These are phyloP conservation scores for Eurytoma californica DNA, from an alignment of 2,888 invertebrate genomes.

Conservation along the genomic window DNA sequence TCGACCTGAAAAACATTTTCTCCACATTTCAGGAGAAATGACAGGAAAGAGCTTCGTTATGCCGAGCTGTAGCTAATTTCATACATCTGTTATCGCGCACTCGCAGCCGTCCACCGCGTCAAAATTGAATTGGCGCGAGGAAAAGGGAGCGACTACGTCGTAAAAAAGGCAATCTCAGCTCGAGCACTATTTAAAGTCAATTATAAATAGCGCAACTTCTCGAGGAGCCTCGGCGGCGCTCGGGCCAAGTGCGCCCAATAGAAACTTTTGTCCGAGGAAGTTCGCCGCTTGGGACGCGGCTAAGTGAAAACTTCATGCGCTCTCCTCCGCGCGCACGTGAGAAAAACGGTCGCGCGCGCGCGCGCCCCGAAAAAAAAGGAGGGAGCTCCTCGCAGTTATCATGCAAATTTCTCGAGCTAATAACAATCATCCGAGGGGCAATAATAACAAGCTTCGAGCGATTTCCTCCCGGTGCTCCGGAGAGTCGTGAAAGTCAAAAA, in stretches of 20 bases:
- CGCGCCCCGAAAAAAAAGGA: background rate
- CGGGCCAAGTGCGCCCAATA: conserved; percentile 17
- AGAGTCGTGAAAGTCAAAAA: conserved; percentile 48
- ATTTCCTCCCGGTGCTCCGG: conserved; percentile 3
- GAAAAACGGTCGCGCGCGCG: conserved; percentile 14
- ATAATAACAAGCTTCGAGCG: conserved; percentile 39
- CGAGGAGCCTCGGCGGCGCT: conserved; percentile 19
- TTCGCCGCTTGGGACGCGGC: conserved; percentile 8
- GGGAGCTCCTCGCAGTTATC: conserved; percentile 31
- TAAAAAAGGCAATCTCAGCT: conserved; percentile 36
- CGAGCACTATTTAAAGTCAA: conserved; percentile 42
- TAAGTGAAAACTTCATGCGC: conserved; percentile 31
- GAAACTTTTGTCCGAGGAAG: conserved; percentile 42
- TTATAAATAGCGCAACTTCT: conserved; percentile 42
- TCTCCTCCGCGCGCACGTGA: conserved; percentile 5
- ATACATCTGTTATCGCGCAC: no score
- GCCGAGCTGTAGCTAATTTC: no score
- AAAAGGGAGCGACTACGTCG: background rate
- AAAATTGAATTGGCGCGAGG: background rate
- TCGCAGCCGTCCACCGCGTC: no score
- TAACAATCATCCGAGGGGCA: conserved; percentile 48
- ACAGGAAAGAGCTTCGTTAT: no score
- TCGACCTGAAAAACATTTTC: no score
- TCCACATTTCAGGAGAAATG: no score
- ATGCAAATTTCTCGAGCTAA: conserved; percentile 49